Conservation (phyloP, 1,140 invertebrate species). For the Thaumetopoea pityocampa region DNA sequence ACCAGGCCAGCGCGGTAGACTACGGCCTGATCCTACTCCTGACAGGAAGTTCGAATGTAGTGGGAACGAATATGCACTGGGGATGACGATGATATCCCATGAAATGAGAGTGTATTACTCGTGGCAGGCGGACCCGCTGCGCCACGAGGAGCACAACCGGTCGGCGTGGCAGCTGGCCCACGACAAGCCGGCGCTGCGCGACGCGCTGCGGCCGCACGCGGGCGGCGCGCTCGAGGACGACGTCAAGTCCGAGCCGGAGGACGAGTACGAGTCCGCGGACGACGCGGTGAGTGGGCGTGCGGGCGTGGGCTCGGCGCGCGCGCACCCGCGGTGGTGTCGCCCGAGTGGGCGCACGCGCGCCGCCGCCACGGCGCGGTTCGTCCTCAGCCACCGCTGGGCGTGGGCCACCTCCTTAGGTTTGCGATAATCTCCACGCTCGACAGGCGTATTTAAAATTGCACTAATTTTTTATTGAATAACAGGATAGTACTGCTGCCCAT, state of each 20-base stretch:
- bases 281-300: conserved; percentile 39
- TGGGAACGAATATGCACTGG: too few relatives aligned
- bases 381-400: too few relatives aligned
- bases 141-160: conserved; percentile 25
- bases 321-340: conserved; percentile 31
- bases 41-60: too few relatives aligned
- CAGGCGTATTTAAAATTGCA: too few relatives aligned
- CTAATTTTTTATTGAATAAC: too few relatives aligned
- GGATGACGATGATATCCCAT: too few relatives aligned
- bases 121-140: conserved; percentile 40
- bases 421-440: too few relatives aligned
- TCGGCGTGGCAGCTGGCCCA: conserved; percentile 38
- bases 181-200: conserved; percentile 32
- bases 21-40: too few relatives aligned
- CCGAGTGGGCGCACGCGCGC: conserved; percentile 26
- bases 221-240: conserved; percentile 29
- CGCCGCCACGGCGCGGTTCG: conserved; percentile 22
- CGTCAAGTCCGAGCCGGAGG: conserved; percentile 58
- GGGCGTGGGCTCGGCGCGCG: conserved; percentile 26
- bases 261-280: conserved; percentile 58
- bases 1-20: too few relatives aligned
- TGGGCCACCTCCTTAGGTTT: too few relatives aligned
- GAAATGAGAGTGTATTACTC: too few relatives aligned
- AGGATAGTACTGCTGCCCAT: too few relatives aligned
- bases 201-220: conserved; percentile 24